phyloP scores from a whole-genome alignment of 2,888 invertebrate genomes.

The Julus scandinavius region DNA sequence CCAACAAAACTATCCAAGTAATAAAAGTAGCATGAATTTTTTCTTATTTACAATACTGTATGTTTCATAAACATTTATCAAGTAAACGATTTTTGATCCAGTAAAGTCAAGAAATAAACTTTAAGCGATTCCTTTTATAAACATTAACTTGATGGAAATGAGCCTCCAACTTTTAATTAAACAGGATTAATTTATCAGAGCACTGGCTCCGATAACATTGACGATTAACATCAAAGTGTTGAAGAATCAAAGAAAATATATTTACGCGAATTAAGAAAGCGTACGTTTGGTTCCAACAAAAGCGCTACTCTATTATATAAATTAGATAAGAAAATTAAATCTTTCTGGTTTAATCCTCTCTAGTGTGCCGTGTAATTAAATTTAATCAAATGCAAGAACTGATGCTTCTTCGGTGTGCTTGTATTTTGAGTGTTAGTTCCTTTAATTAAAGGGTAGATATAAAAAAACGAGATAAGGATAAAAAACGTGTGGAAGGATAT shows the following conservation, averaged over 20 bases:
- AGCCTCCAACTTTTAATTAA: conserved; percentile 24
- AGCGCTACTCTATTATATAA: conserved; percentile 7
- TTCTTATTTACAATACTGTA: no score
- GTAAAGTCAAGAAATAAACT: not conserved
- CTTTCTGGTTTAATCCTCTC: conserved; percentile 19
- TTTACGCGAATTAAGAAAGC: conserved; percentile 24
- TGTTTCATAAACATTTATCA: not conserved
- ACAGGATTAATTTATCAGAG: conserved; percentile 14
- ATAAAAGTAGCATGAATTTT: no score
- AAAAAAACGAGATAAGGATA: not conserved
- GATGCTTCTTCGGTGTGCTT: not conserved
- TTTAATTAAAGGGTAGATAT: conserved; percentile 21
- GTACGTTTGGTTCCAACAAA: not conserved
- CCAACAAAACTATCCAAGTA: no score
- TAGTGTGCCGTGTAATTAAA: conserved; percentile 33
- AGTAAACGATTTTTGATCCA: not conserved
- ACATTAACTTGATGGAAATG: conserved; percentile 23
- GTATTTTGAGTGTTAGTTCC: not conserved
- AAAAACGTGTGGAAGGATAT: not conserved
- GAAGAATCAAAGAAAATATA: conserved; percentile 33
- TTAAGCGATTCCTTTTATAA: not conserved
- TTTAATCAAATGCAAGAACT: not conserved
- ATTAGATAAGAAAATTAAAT: conserved; percentile 33
- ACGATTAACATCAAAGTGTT: conserved; percentile 26
- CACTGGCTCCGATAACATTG: conserved; percentile 16